Percentiles rank a stretch among this genome's conserved stretches.
These are phyloP conservation scores for Dasypogon diadema DNA, from an alignment of 2,888 invertebrate genomes.

Conservation along the genomic window DNA sequence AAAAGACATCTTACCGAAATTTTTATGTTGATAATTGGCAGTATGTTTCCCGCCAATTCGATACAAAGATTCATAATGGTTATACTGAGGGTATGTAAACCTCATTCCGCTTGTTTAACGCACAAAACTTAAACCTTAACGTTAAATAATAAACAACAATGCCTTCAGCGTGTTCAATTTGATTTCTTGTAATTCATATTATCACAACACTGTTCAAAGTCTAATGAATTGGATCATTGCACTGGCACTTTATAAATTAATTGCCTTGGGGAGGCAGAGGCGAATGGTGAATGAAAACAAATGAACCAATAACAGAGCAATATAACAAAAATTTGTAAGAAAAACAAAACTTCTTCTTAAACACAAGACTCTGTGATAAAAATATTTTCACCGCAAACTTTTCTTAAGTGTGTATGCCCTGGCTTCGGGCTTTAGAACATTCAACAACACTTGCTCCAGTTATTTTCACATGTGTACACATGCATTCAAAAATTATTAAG, in stretches of 20 bases:
- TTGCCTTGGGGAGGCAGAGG: background rate
- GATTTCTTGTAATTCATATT: constrained; percentile 33
- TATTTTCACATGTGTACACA: background rate
- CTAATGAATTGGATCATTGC: constrained; percentile 42
- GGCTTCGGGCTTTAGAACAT: background rate
- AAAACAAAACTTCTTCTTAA: background rate
- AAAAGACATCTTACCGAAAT: constrained; percentile 64
- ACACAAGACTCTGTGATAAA: background rate
- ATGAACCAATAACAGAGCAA: background rate
- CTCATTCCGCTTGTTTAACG: constrained; percentile 60
- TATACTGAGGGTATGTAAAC: constrained; percentile 68
- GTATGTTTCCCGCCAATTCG: constrained; percentile 53
- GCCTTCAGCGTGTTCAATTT: background rate
- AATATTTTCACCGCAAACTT: background rate
- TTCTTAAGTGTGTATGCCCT: background rate
- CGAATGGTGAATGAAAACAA: constrained; percentile 15
- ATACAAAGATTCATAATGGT: constrained; percentile 56
- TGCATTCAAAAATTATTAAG: background rate
- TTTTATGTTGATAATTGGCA: constrained; percentile 63
- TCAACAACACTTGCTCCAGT: background rate
- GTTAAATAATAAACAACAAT: constrained; percentile 14
- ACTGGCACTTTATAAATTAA: constrained; percentile 18
- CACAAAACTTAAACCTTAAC: background rate
- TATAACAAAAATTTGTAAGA: background rate
- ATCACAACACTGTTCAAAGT: constrained; percentile 45